These are phyloP conservation scores for Daphoenositta chrysoptera DNA, from an alignment of 2,113 vertebrate species.

Conservation along the genomic window DNA sequence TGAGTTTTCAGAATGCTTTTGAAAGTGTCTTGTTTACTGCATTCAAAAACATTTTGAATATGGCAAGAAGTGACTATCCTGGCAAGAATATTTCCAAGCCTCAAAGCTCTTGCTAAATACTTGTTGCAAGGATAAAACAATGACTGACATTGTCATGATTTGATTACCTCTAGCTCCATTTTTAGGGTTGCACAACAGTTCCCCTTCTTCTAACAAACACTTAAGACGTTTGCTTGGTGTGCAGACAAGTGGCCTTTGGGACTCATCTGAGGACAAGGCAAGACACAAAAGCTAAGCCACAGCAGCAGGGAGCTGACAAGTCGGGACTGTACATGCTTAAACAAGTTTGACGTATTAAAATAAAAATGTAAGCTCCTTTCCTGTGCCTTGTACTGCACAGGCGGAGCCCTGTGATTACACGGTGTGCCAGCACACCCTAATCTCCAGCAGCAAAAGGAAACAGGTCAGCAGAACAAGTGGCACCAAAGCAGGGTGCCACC, in stretches of 20 bases:
- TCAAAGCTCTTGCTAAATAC: background rate
- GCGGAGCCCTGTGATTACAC: background rate
- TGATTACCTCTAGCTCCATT: background rate
- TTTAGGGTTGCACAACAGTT: background rate
- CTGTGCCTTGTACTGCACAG: background rate
- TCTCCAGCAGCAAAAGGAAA: background rate
- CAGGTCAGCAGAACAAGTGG: background rate
- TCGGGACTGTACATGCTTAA: background rate
- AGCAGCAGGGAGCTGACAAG: constrained; percentile 7
- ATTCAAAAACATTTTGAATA: background rate
- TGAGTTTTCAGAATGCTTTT: background rate
- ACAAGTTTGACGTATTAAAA: background rate
- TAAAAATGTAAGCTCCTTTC: background rate
- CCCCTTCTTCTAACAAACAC: background rate
- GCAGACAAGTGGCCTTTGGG: background rate
- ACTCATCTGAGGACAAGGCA: background rate
- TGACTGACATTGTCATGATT: background rate
- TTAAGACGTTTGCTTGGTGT: background rate
- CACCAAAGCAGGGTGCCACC: background rate
- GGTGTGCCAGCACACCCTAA: background rate
- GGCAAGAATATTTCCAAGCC: background rate
- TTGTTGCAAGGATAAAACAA: background rate
- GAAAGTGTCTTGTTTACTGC: background rate
- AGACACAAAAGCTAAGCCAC: background rate
- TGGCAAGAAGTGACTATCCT: background rate